Percentiles rank a stretch among this genome's conserved stretches.
phyloP scores from a whole-genome alignment of 2,888 invertebrate species.

The Penaeus monodon region DNA sequence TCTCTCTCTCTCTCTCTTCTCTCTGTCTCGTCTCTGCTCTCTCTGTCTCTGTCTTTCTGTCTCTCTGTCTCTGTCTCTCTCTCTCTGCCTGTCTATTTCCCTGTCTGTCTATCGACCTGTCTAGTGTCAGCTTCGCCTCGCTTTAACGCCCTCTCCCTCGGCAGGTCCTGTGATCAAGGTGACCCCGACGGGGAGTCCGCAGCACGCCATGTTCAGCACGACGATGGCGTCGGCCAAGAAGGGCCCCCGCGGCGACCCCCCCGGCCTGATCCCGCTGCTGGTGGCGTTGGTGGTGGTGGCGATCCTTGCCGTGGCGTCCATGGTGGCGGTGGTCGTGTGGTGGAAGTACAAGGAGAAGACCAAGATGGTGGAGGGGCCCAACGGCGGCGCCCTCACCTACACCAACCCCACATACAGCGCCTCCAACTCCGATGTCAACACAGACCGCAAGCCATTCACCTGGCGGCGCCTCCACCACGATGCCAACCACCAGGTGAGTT shows the following conservation, averaged over 20 bases:
- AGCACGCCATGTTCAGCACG: background rate
- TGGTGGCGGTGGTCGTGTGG: slow-evolving; percentile 44
- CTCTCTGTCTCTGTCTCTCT: background rate
- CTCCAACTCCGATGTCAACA: slow-evolving; percentile 72
- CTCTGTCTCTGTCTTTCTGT: background rate
- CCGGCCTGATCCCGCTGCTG: slow-evolving; percentile 40
- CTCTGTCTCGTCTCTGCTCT: background rate
- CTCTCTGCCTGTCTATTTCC: background rate
- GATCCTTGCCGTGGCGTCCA: slow-evolving; percentile 20
- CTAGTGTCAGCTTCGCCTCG: background rate
- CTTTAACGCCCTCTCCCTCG: background rate
- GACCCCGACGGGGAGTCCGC: background rate
- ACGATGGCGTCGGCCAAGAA: background rate
- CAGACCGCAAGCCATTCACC: slow-evolving; percentile 76
- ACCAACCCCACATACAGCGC: slow-evolving; percentile 89
- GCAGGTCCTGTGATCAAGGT: slow-evolving; percentile 46
- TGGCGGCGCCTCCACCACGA: slow-evolving; percentile 86
- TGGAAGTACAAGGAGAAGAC: slow-evolving; percentile 64
- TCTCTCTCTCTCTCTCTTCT: background rate
- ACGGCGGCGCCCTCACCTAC: slow-evolving; percentile 82
- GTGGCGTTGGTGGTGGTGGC: slow-evolving; percentile 45
- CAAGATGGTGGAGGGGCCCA: slow-evolving; percentile 65
- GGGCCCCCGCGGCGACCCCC: background rate
- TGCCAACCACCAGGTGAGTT: slow-evolving; percentile 55
- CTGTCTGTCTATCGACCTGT: background rate